Conservation (phyloP, 2,888 invertebrate genomes). For the Sycophila texana region DNA sequence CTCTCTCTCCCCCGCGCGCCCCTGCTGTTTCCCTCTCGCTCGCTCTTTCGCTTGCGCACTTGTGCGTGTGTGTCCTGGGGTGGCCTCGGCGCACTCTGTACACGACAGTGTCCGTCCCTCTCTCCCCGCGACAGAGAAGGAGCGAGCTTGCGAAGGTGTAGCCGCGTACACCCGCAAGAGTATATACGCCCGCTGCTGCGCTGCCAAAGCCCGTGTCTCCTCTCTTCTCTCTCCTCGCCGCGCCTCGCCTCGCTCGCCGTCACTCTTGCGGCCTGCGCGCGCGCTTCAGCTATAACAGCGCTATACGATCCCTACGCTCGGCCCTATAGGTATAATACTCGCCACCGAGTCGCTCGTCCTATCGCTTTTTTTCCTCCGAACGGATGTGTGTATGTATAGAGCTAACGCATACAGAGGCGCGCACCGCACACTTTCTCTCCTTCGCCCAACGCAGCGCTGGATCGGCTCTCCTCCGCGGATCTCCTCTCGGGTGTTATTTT, state of each 20-base stretch:
- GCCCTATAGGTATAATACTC: not conserved
- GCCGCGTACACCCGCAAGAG: not conserved
- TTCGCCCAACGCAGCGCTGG: too few species aligned
- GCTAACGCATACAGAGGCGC: too few species aligned
- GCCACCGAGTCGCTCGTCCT: constrained; percentile 12
- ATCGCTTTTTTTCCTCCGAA: constrained; percentile 13
- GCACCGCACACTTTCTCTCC: not conserved
- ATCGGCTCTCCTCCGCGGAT: not conserved
- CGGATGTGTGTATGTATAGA: too few species aligned
- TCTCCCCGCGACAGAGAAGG: constrained; percentile 3
- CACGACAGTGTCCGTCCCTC: constrained; percentile 1
- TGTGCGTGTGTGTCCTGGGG: constrained; percentile 40
- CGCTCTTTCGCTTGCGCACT: constrained; percentile 16
- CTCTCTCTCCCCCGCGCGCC: constrained; percentile 1
- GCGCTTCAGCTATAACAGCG: not conserved
- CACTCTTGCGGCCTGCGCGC: not conserved
- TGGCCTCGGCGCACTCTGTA: constrained; percentile 42
- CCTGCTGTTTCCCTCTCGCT: constrained; percentile 13
- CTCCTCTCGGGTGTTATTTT: not conserved
- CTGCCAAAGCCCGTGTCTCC: constrained; percentile 20
- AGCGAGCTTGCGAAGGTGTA: constrained; percentile 37
- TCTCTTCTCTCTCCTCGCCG: not conserved
- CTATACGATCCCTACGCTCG: not conserved
- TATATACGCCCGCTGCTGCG: not conserved
- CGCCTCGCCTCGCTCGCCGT: not conserved